Conservation (phyloP, 2,888 invertebrate species). For the Pollenia griseotomentosa region DNA sequence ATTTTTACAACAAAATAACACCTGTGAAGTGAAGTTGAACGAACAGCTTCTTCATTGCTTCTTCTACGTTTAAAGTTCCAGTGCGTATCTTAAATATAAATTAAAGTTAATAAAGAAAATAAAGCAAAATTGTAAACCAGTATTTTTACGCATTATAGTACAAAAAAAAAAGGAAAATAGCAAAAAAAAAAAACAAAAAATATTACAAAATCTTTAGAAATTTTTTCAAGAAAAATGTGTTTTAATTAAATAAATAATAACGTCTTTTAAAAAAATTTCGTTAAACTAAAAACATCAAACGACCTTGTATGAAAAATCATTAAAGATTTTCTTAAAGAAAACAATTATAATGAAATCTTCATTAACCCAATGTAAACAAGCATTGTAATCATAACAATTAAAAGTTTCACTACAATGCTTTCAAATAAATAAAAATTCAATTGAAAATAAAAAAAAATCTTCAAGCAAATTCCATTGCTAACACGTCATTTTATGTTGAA, state of each 20-base stretch:
- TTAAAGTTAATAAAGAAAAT: slow-evolving; percentile 36
- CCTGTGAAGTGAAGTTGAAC: slow-evolving; percentile 62
- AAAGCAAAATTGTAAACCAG: slow-evolving; percentile 17
- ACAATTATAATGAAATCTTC: slow-evolving; percentile 12
- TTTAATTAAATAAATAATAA: slow-evolving; percentile 23
- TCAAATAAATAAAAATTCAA: slow-evolving; percentile 26
- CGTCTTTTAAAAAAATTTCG: slow-evolving; percentile 10
- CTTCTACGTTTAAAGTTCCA: not conserved
- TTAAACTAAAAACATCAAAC: slow-evolving; percentile 52
- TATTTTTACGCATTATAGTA: slow-evolving; percentile 19
- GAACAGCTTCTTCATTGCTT: not conserved
- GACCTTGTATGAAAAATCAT: slow-evolving; percentile 54
- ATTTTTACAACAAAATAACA: slow-evolving; percentile 19
- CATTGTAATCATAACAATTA: slow-evolving; percentile 47
- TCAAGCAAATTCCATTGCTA: slow-evolving; percentile 10
- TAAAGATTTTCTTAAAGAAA: slow-evolving; percentile 48
- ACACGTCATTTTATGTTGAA: slow-evolving; percentile 43
- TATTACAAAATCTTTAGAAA: not conserved
- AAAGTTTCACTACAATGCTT: slow-evolving; percentile 59
- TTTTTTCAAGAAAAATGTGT: not conserved
- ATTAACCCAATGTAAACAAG: not conserved
- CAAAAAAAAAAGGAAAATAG: slow-evolving; percentile 11
- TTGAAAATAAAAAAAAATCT: not conserved
- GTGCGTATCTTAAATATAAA: not conserved
- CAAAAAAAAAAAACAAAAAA: not conserved